These are phyloP conservation scores for Cheilosia variabilis DNA, from an alignment of 2,888 invertebrate genomes.

Conservation along the genomic window DNA sequence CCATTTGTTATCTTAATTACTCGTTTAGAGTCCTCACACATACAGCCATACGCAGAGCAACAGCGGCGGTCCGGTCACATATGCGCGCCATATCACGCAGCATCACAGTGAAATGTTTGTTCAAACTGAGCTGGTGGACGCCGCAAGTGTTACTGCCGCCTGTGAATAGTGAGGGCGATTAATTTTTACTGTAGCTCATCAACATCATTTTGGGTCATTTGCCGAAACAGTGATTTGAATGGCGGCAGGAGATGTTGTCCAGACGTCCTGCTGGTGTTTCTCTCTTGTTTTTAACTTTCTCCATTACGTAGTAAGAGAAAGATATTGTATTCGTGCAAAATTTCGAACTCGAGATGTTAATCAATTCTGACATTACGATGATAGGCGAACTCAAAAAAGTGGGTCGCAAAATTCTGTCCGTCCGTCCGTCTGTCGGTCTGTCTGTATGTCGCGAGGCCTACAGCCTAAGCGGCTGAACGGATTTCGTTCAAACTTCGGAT, in stretches of 20 bases:
- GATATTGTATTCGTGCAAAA: no score
- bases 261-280: neutral
- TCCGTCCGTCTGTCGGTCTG: no score
- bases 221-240: conserved; percentile 67
- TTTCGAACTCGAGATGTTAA: no score
- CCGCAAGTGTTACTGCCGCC: conserved; percentile 19
- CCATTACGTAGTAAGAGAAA: no score
- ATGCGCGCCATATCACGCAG: conserved; percentile 50
- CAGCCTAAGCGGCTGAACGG: no score
- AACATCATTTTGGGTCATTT: conserved; percentile 73
- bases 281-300: neutral
- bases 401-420: no score
- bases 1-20: conserved; percentile 68
- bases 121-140: conserved; percentile 12
- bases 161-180: conserved; percentile 67
- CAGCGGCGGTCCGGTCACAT: conserved; percentile 12
- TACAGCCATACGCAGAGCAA: neutral
- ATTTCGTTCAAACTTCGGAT: no score
- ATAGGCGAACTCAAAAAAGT: no score
- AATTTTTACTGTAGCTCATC: conserved; percentile 72
- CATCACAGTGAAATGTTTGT: conserved; percentile 24
- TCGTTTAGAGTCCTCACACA: conserved; percentile 36
- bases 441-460: no score
- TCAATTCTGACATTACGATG: no score
- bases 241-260: conserved; percentile 30